These are phyloP conservation scores for Hipposideros armiger DNA, from an alignment of 2,113 vertebrate species.

Conservation along the genomic window DNA sequence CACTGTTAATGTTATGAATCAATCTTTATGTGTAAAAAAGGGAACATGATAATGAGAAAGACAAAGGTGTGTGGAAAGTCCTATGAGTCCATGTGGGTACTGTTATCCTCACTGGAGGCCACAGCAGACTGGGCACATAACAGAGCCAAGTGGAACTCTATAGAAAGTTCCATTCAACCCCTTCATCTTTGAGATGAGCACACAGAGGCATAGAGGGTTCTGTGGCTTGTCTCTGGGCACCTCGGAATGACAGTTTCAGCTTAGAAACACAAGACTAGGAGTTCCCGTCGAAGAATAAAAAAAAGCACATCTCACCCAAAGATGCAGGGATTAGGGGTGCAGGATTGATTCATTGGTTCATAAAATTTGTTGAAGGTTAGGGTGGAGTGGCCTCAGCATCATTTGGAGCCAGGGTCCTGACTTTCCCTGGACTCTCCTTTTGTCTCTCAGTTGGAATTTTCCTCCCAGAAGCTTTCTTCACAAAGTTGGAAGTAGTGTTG, in stretches of 20 bases:
- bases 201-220: neutral
- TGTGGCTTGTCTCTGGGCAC: neutral
- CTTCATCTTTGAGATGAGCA: neutral
- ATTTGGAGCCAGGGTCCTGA: neutral
- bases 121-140: neutral
- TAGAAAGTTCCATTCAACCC: neutral
- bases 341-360: neutral
- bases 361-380: neutral
- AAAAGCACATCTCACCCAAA: neutral
- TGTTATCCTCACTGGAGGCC: neutral
- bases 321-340: accelerated
- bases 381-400: neutral
- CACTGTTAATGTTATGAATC: neutral
- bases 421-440: neutral
- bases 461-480: neutral
- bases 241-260: neutral
- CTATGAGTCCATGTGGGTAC: neutral
- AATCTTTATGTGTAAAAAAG: neutral
- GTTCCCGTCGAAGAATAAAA: neutral
- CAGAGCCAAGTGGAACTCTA: neutral
- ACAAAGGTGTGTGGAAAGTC: neutral
- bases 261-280: neutral
- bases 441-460: neutral
- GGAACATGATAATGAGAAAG: neutral
- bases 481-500: neutral